A percentile compares a stretch with the other conserved stretches of the same genome.
Evolutionary conservation across 2,888 invertebrate genomes (phyloP).

Genomic region (Dynastes hyllus): DNA sequence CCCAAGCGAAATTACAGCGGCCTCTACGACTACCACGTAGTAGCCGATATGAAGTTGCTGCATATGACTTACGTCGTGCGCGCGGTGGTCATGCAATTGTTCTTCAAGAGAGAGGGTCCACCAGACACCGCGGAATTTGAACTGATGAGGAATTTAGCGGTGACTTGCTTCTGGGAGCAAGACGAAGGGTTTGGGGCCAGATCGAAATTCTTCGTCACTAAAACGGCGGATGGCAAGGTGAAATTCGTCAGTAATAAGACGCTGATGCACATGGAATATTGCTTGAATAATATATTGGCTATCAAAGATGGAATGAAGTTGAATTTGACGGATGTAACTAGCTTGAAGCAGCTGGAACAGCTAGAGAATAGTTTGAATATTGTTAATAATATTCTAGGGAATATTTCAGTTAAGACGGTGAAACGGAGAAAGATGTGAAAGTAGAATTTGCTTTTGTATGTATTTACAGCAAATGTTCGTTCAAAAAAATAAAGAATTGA

Average conservation of each 20-base stretch:
- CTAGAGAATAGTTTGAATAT: not conserved
- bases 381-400: slow-evolving; percentile 11
- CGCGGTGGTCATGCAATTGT: not conserved
- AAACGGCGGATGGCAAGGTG: not conserved
- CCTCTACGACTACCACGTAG: slow-evolving; percentile 30
- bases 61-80: too few relatives aligned
- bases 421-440: not conserved
- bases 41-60: slow-evolving; percentile 18
- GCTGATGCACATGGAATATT: slow-evolving; percentile 38
- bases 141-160: slow-evolving; percentile 13
- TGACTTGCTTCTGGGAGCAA: not conserved
- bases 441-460: too few relatives aligned
- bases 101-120: not conserved
- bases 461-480: too few relatives aligned
- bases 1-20: slow-evolving; percentile 14
- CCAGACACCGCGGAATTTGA: not conserved
- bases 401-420: slow-evolving; percentile 13
- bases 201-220: slow-evolving; percentile 16
- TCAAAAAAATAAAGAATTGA: too few relatives aligned
- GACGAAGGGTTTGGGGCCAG: not conserved
- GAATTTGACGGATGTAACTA: slow-evolving; percentile 14
- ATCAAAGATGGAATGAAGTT: too few relatives aligned
- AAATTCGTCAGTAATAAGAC: slow-evolving; percentile 34
- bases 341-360: slow-evolving; percentile 9
- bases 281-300: slow-evolving; percentile 16